Percentiles rank a stretch among this genome's conserved stretches.
Conservation (phyloP, 2,888 invertebrate genomes). For the Ennomos quercinarius region DNA sequence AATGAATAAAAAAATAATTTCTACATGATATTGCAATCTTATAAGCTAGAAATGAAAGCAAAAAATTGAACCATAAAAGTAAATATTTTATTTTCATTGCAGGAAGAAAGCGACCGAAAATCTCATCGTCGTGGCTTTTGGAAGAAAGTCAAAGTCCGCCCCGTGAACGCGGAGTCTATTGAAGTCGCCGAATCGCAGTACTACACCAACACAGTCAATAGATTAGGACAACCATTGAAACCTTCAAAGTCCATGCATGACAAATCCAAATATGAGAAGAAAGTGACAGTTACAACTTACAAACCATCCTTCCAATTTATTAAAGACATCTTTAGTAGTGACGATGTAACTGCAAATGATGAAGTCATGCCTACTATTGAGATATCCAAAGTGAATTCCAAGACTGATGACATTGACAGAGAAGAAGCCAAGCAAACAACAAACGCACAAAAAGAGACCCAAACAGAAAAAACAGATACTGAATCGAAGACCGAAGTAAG, state of each 20-base stretch:
- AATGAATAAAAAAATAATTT: no score
- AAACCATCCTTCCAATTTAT: constrained; percentile 68
- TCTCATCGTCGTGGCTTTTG: constrained; percentile 88
- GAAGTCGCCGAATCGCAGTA: constrained; percentile 93
- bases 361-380: constrained; percentile 49
- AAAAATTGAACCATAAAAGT: no score
- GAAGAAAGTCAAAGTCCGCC: constrained; percentile 89
- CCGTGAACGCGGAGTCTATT: constrained; percentile 86
- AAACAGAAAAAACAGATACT: constrained; percentile 46
- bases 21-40: no score
- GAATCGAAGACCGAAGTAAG: constrained; percentile 29
- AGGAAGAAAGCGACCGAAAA: constrained; percentile 63
- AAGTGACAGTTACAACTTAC: constrained; percentile 68
- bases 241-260: constrained; percentile 38
- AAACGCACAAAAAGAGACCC: constrained; percentile 47
- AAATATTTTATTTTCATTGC: constrained; percentile 42
- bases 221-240: constrained; percentile 64
- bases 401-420: constrained; percentile 25
- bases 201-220: constrained; percentile 85
- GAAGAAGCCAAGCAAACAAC: constrained; percentile 43
- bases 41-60: no score
- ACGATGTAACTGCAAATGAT: constrained; percentile 46
- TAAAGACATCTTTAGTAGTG: constrained; percentile 63
- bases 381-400: constrained; percentile 59
- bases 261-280: constrained; percentile 58